A percentile compares a stretch with the other conserved stretches of the same genome.
Evolutionary conservation across 2,797 vertebrate genomes (phyloP).

Genomic region (Poeciliopsis presidionis): DNA sequence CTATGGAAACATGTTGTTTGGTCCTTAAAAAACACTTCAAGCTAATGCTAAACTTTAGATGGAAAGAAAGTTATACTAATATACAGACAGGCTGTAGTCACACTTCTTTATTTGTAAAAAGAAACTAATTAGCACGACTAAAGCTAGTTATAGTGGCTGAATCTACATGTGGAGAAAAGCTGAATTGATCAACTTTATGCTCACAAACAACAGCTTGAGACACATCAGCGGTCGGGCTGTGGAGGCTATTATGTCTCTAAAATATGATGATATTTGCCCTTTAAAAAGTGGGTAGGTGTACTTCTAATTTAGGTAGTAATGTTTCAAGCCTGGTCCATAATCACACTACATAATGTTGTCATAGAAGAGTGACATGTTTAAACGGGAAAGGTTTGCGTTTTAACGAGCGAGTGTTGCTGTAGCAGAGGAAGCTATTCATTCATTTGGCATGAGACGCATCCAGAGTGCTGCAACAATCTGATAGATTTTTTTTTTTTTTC

Average conservation of each 20-base stretch:
- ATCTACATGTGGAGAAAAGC: neutral
- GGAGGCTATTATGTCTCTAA: neutral
- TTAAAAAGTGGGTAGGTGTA: constrained; percentile 37
- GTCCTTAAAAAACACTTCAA: too few relatives aligned
- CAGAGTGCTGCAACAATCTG: constrained; percentile 53
- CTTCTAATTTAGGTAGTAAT: constrained; percentile 47
- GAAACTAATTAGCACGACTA: neutral
- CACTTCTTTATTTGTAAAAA: neutral
- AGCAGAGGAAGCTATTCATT: constrained; percentile 40
- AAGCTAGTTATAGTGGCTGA: neutral
- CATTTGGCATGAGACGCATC: constrained; percentile 37
- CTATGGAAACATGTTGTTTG: too few relatives aligned
- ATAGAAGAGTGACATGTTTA: constrained; percentile 21
- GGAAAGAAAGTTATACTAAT: neutral
- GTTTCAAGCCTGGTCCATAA: constrained; percentile 36
- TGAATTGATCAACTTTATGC: neutral
- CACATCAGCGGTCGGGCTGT: neutral
- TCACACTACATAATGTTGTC: constrained; percentile 43
- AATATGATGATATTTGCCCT: constrained; percentile 4
- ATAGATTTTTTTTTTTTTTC: neutral
- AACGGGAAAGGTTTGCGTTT: constrained; percentile 16
- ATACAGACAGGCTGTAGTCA: neutral
- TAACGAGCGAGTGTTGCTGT: constrained; percentile 31
- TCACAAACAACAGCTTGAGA: neutral
- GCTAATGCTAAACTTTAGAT: neutral